Evolutionary conservation across 2,888 invertebrate genomes (phyloP).

Genomic region (Trichogramma dendrolimi): DNA sequence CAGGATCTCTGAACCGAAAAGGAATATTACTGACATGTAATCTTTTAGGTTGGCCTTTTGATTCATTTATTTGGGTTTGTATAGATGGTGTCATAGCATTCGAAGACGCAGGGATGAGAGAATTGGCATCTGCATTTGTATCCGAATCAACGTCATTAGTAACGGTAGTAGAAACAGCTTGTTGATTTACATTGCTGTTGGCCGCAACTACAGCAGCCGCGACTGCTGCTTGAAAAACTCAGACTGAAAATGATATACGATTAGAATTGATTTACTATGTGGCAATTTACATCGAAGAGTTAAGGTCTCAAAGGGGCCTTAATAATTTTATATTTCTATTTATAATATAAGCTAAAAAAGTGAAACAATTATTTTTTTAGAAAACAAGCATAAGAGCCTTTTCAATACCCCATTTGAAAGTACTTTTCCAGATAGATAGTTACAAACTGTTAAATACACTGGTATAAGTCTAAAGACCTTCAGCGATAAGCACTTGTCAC

Average conservation of each 20-base stretch:
- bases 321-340: too few species aligned
- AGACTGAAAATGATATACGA: conserved; percentile 46
- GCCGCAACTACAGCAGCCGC: conserved; percentile 54
- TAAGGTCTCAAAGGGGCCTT: too few species aligned
- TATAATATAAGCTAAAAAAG: too few species aligned
- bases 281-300: too few species aligned
- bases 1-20: conserved; percentile 98
- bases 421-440: too few species aligned
- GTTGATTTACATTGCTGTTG: conserved; percentile 47
- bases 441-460: too few species aligned
- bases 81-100: conserved; percentile 54
- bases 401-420: too few species aligned
- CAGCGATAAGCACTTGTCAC: too few species aligned
- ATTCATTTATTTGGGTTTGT: conserved; percentile 56
- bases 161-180: conserved; percentile 45
- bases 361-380: too few species aligned
- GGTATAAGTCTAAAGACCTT: too few species aligned
- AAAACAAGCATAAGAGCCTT: too few species aligned
- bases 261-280: too few species aligned
- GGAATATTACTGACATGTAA: conserved; percentile 99
- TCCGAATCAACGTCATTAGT: conserved; percentile 45
- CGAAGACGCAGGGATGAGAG: conserved; percentile 55
- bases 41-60: conserved; percentile 82
- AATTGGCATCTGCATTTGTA: conserved; percentile 50
- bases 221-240: conserved; percentile 58